Base-by-base conservation (phyloP, 2,797 vertebrate species). In the Sardinella longiceps region DNA sequence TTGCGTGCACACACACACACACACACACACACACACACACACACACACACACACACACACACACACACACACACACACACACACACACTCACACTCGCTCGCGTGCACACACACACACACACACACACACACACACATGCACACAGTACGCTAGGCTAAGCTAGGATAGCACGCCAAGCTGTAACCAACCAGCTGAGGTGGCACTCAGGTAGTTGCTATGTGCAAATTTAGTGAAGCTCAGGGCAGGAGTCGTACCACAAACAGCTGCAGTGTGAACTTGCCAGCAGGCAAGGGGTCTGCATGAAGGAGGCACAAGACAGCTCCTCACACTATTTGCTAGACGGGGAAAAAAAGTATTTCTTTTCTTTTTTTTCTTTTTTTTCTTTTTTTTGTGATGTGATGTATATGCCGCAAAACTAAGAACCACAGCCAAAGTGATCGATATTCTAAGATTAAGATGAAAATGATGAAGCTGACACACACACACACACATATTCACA, bases 1-100 rank as follows among this genome's bases (percentile, higher is more conserved):
- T n/a, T n/a, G n/a, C n/a, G n/a, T n/a, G n/a, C n/a, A n/a, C n/a
- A 48, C 51, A 81, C 83, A 33, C 83, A 60, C 50, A 23, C 56
- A 39, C 74, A 30, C 51, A 77, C 30, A n/a, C 28, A 39, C 25
- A 84, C 46, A 48, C 66, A 37, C 46, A 63, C n/a, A 11, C 25
- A 66, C 25, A 66, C 25, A 30, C 25, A 66, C 33, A 77, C 5
- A 11, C 25, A 66, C 25, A 66, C 25, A 30, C 25, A 66, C 33
- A 77, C 5, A 39, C 51, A 33, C 46, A 1, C 77, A 60, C 83
- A 33, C 33, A 77, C 5, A 39, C 70, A 70, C 28, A 70, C 63
- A 63, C 58, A 2, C 39, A n/a, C 43, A n/a, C n/a, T n/a, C n/a
- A n/a, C n/a, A n/a, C n/a, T n/a, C n/a, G n/a, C n/a, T n/a, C n/a